Evolutionary conservation across 2,888 invertebrate species (phyloP), one percentile per base, ranked within the genome.

Genomic region (Eubasilissa splendida): DNA sequence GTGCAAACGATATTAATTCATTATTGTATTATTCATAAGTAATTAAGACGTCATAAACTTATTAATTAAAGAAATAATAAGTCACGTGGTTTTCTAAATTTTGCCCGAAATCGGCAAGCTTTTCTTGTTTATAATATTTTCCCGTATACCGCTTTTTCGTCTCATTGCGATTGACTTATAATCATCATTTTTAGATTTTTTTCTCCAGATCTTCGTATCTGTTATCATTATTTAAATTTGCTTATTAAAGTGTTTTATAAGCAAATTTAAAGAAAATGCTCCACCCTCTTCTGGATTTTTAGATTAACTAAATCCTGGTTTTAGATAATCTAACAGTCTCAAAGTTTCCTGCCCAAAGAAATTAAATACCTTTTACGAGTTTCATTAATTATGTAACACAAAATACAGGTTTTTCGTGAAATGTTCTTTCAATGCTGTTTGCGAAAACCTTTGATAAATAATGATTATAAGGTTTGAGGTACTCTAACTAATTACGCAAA

Each of bases 161-260:
- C 50, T 78, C 60, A 52, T 56, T 50, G 52, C 50, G 78, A 71
- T 70, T 50, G 14, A 52, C n/a, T 68, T 14, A 53, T 70, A 70
- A 70, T 54, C 70, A 53, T 54, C 70, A 70, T 70, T 33, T 70
- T 54, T 53, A 70, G 70, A 54, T 70, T 54, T 14, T 14, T 8
- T 22, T 68, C 53, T 9, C 14, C 42, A 68, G 52, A 33, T 31
- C 8, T 4, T 50, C 9, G 70, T 70, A 70, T 70, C 70, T 70
- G 11, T 7, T 11, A 52, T 70, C 53, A 54, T 70, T 70, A 70
- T 70, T 53, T 31, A 11, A 54, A 54, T 70, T 70, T 52, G 70
- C 53, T 70, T 70, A 70, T 70, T 70, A 70, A 70, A 70, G 53
- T 14, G n/a, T 53, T 70, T 70, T 53, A 22, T 22, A 33, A 54